Conservation (phyloP, 2,113 vertebrate species). For the Apus apus region DNA sequence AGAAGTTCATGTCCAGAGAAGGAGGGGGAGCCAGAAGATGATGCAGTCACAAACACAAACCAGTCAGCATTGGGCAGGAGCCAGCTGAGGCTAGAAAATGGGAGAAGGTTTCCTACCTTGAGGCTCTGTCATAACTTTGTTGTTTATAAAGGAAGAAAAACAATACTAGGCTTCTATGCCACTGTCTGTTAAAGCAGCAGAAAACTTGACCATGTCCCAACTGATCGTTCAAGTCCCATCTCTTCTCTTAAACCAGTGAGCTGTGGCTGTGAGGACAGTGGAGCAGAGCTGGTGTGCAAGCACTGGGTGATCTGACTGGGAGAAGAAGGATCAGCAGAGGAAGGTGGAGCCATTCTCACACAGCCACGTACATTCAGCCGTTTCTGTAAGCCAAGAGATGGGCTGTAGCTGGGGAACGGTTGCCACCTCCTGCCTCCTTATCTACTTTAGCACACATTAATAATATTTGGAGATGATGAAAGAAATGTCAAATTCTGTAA, state of each 20-base stretch:
- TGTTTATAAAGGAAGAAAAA: neutral
- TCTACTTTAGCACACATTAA: neutral
- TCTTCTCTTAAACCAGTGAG: neutral
- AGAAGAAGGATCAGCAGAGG: neutral
- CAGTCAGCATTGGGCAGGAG: neutral
- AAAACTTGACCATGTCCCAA: neutral
- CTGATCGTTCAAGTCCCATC: neutral
- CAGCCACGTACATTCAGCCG: fast-evolving
- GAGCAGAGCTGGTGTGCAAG: neutral
- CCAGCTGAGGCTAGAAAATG: neutral
- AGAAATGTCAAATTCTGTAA: neutral
- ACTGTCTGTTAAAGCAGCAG: neutral
- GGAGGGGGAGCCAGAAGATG: neutral
- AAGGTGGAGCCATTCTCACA: neutral
- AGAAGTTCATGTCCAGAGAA: neutral
- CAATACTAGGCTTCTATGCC: neutral
- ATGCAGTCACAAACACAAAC: neutral
- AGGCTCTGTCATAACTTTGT: neutral
- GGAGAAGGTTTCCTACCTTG: neutral
- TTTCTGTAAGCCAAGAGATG: neutral
- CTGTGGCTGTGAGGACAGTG: fast-evolving
- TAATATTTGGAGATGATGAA: neutral
- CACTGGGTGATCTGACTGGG: neutral
- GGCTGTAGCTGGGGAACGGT: neutral
- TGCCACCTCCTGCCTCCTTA: neutral